These are phyloP conservation scores for Caradrina clavipalpis DNA, from an alignment of 2,888 invertebrate genomes.

Conservation along the genomic window DNA sequence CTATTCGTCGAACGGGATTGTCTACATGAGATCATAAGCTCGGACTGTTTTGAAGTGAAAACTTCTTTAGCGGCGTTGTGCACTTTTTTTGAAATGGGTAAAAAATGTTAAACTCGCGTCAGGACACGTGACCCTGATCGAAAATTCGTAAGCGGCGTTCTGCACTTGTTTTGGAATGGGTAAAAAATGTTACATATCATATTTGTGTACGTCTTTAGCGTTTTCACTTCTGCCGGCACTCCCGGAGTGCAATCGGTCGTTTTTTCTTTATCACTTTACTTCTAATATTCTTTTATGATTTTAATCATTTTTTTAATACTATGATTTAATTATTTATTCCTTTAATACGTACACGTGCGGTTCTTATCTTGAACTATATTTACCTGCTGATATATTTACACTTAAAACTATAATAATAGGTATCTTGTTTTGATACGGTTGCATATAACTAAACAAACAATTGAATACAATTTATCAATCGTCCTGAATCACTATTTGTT, in stretches of 20 bases:
- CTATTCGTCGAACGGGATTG: neutral
- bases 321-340: neutral
- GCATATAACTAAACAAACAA: slow-evolving; percentile 11
- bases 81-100: too few species aligned
- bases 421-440: slow-evolving; percentile 21
- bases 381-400: neutral
- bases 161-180: too few species aligned
- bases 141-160: too few species aligned
- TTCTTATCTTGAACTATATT: slow-evolving; percentile 2
- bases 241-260: too few species aligned
- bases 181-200: too few species aligned
- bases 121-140: too few species aligned
- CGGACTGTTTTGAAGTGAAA: too few species aligned
- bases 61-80: too few species aligned
- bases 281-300: neutral
- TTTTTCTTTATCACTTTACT: slow-evolving; percentile 6
- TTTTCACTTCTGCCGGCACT: too few species aligned
- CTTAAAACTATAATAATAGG: neutral
- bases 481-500: slow-evolving; percentile 42
- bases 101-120: too few species aligned
- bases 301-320: neutral
- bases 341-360: neutral
- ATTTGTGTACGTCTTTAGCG: too few species aligned
- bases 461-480: slow-evolving; percentile 37
- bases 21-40: neutral